Evolutionary conservation across 2,113 vertebrate genomes (phyloP).

Genomic region (Ramphastos sulfuratus): DNA sequence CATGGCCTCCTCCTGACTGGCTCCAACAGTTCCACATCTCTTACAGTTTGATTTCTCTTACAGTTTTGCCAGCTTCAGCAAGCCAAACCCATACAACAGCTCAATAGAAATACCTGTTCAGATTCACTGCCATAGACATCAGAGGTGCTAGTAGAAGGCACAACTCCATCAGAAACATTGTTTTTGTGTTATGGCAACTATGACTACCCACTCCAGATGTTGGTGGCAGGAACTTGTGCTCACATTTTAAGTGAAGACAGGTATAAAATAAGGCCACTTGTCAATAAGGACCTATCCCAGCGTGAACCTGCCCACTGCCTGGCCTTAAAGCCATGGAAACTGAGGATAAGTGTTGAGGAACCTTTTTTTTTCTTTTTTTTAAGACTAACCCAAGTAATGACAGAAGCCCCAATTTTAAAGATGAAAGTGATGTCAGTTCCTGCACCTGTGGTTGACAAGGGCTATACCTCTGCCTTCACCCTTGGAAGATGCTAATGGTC

Average conservation of each 20-base stretch:
- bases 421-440: accelerated
- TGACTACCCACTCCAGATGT: neutral
- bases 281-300: neutral
- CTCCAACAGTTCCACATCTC: too few species aligned
- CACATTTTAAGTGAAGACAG: neutral
- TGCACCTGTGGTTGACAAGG: neutral
- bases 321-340: neutral
- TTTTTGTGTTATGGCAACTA: neutral
- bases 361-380: neutral
- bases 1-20: too few species aligned
- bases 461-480: neutral
- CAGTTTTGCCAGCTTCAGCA: neutral
- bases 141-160: neutral
- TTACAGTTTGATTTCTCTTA: neutral
- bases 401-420: neutral
- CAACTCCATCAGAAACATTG: neutral
- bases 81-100: neutral
- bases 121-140: neutral
- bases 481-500: neutral
- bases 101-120: neutral
- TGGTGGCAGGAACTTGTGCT: neutral
- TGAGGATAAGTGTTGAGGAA: neutral
- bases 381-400: neutral
- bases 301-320: neutral
- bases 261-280: neutral